Conservation (phyloP, 2,113 vertebrate genomes). For the Poecilia latipinna region DNA sequence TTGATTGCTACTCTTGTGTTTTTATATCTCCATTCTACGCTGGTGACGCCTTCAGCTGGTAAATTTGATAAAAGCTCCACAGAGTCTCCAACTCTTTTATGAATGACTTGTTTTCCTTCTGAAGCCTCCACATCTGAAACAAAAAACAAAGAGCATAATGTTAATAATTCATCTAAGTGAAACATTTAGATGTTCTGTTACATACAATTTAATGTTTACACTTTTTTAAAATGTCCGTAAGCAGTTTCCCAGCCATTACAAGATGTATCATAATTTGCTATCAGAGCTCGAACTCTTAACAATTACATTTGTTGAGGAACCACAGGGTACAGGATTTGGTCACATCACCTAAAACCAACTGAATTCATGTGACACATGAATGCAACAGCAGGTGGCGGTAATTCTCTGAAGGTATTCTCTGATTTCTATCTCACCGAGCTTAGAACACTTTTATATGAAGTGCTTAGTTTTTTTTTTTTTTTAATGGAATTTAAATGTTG, state of each 20-base stretch:
- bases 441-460: not conserved
- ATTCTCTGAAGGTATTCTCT: no score
- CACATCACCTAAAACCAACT: no score
- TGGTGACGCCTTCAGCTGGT: not conserved
- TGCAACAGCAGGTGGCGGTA: no score
- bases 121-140: constrained; percentile 52
- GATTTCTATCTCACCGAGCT: no score
- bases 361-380: no score
- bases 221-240: not conserved
- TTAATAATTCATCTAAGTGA: no score
- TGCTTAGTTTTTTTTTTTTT: no score
- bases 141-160: not conserved
- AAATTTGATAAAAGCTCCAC: constrained; percentile 36
- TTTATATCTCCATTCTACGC: accelerated
- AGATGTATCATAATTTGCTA: not conserved
- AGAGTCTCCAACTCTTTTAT: constrained; percentile 50
- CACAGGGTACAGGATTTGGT: not conserved
- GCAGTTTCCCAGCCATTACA: not conserved
- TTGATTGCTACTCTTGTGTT: not conserved
- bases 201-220: not conserved
- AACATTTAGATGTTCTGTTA: not conserved
- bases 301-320: not conserved
- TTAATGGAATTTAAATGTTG: not conserved
- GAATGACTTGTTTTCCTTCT: not conserved
- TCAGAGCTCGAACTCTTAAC: not conserved